Evolutionary conservation across 2,797 vertebrate species (phyloP).

Genomic region (Fundulus diaphanus): DNA sequence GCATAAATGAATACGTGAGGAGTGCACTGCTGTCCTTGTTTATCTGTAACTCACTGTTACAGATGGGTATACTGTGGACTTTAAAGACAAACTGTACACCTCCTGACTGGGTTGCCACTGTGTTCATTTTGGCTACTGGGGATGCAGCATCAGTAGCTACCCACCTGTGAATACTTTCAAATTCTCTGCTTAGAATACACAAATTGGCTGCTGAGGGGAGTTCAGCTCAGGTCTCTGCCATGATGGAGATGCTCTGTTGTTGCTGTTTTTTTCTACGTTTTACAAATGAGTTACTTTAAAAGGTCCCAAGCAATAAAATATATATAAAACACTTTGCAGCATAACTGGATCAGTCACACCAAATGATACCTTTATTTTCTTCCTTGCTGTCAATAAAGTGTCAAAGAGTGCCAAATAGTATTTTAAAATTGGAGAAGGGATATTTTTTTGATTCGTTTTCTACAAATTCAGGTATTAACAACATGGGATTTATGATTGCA

Average conservation of each 20-base stretch:
- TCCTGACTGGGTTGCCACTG: not conserved
- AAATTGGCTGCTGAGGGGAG: constrained; percentile 14
- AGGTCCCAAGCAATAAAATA: constrained; percentile 1
- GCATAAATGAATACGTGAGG: constrained; percentile 7
- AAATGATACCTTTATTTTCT: not conserved
- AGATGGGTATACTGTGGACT: not conserved
- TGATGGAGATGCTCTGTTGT: not conserved
- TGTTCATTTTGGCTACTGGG: constrained; percentile 11
- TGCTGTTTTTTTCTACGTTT: not conserved
- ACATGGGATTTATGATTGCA: not conserved
- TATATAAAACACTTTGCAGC: no score
- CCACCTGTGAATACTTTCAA: constrained; percentile 7
- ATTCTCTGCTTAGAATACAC: constrained; percentile 17
- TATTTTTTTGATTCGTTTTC: no score
- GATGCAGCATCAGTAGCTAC: not conserved
- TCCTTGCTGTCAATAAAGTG: not conserved
- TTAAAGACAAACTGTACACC: not conserved
- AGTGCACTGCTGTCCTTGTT: not conserved
- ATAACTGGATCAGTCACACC: not conserved
- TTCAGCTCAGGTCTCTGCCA: constrained; percentile 1
- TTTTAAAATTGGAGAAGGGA: not conserved
- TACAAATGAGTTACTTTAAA: not conserved
- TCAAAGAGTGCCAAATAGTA: not conserved
- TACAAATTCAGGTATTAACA: not conserved
- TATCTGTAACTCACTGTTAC: constrained; percentile 8